Conservation (phyloP, 1,140 invertebrate species). For the Agrilus planipennis region DNA sequence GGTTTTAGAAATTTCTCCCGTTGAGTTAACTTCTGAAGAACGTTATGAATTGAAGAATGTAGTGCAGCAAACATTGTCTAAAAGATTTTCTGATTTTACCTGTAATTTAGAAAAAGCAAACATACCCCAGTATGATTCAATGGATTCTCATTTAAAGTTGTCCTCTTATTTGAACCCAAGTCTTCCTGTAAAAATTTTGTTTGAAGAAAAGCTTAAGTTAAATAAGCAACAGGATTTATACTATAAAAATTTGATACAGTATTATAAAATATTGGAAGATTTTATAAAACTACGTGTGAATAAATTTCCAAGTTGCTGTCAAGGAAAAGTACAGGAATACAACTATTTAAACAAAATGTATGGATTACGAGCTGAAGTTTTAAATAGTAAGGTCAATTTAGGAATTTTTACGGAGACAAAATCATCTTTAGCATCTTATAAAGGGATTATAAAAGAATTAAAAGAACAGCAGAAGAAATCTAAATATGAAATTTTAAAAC, state of each 20-base stretch:
- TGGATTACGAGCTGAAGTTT: conserved; percentile 15
- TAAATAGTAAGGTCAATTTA: conserved; percentile 13
- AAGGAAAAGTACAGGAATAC: conserved; percentile 16
- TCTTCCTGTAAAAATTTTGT: too few species aligned
- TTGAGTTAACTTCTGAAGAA: too few species aligned
- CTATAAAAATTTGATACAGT: conserved; percentile 13
- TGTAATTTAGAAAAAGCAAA: too few species aligned
- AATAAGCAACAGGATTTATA: conserved; percentile 15
- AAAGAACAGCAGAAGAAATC: conserved; percentile 21
- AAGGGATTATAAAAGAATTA: conserved; percentile 21
- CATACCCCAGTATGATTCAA: too few species aligned
- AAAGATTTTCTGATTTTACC: too few species aligned
- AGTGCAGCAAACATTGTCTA: too few species aligned
- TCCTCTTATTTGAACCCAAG: too few species aligned
- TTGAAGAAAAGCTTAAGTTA: too few species aligned
- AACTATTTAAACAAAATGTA: conserved; percentile 16
- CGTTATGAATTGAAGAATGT: too few species aligned
- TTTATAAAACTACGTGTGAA: conserved; percentile 14
- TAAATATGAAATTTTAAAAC: conserved; percentile 16
- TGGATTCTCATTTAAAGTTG: too few species aligned
- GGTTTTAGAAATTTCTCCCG: too few species aligned
- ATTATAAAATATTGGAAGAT: conserved; percentile 18
- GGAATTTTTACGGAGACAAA: conserved; percentile 24
- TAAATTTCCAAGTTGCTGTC: conserved; percentile 11
- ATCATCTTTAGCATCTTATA: conserved; percentile 20